Evolutionary conservation across 2,888 invertebrate genomes (phyloP).

Genomic region (Lampropteryx suffumata): DNA sequence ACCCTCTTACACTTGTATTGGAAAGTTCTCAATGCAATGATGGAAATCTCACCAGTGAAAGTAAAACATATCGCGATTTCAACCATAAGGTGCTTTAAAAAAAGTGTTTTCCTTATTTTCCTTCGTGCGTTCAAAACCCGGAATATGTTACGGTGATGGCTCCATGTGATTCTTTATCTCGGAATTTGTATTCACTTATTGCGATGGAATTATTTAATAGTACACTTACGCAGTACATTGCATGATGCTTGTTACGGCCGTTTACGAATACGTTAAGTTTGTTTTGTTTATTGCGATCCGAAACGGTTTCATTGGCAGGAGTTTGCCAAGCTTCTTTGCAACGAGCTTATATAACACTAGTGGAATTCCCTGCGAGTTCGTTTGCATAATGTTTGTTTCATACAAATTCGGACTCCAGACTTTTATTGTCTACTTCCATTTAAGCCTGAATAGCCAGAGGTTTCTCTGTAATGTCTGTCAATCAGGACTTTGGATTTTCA

Average conservation of each 20-base stretch:
- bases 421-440: too few species aligned
- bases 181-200: slow-evolving; percentile 18
- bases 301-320: slow-evolving; percentile 45
- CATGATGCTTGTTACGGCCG: slow-evolving; percentile 38
- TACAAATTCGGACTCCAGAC: too few species aligned
- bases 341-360: slow-evolving; percentile 31
- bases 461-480: too few species aligned
- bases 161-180: slow-evolving; percentile 39
- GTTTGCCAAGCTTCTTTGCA: slow-evolving; percentile 35
- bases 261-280: slow-evolving; percentile 23
- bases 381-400: too few species aligned
- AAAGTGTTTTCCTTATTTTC: slow-evolving; percentile 49
- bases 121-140: slow-evolving; percentile 44
- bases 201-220: slow-evolving; percentile 38
- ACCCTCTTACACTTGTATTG: slow-evolving; percentile 59
- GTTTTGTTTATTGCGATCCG: slow-evolving; percentile 46
- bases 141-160: slow-evolving; percentile 54
- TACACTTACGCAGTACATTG: slow-evolving; percentile 30
- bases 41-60: slow-evolving; percentile 60
- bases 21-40: slow-evolving; percentile 71
- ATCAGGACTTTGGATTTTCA: too few species aligned
- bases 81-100: slow-evolving; percentile 39
- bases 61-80: slow-evolving; percentile 42
- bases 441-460: too few species aligned
- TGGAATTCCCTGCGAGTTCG: too few species aligned